A percentile compares a stretch with the other conserved stretches of the same genome.
Conservation (phyloP, 1,140 invertebrate species). For the Homalodisca vitripennis region DNA sequence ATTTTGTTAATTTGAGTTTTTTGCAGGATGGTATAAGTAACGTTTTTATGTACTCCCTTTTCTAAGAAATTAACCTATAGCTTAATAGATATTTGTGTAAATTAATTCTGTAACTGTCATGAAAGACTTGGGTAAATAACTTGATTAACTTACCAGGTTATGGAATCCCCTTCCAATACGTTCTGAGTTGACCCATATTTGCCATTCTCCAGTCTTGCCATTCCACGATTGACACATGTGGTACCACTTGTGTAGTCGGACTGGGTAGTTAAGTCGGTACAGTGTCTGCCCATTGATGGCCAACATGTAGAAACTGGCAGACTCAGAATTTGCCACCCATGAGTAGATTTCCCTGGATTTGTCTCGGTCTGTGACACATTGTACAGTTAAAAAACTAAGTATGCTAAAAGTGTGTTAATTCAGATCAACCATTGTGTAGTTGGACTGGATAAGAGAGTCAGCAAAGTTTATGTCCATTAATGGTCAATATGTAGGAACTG, state of each 20-base stretch:
- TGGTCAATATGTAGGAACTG: too few relatives aligned
- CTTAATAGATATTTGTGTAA: too few relatives aligned
- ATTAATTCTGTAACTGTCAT: too few relatives aligned
- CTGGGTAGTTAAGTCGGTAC: slow-evolving; percentile 77
- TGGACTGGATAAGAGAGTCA: too few relatives aligned
- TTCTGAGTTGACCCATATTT: slow-evolving; percentile 81
- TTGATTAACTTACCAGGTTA: slow-evolving; percentile 62
- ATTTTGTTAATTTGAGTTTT: too few relatives aligned
- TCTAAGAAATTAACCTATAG: too few relatives aligned
- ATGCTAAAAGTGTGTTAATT: too few relatives aligned
- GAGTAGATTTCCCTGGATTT: slow-evolving; percentile 68
- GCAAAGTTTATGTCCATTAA: too few relatives aligned
- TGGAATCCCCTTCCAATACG: slow-evolving; percentile 78
- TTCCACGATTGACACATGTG: slow-evolving; percentile 85
- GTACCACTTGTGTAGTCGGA: slow-evolving; percentile 78
- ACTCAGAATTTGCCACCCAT: slow-evolving; percentile 74
- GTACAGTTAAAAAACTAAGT: too few relatives aligned
- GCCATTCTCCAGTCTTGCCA: slow-evolving; percentile 81
- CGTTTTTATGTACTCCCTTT: too few relatives aligned
- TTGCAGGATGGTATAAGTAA: too few relatives aligned
- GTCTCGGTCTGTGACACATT: slow-evolving; percentile 56
- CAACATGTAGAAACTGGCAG: slow-evolving; percentile 77
- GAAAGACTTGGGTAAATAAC: not conserved
- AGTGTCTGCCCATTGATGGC: slow-evolving; percentile 76
- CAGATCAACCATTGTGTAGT: too few relatives aligned